phyloP scores from a whole-genome alignment of 2,888 invertebrate genomes.

The Lasioglossum marginatum region DNA sequence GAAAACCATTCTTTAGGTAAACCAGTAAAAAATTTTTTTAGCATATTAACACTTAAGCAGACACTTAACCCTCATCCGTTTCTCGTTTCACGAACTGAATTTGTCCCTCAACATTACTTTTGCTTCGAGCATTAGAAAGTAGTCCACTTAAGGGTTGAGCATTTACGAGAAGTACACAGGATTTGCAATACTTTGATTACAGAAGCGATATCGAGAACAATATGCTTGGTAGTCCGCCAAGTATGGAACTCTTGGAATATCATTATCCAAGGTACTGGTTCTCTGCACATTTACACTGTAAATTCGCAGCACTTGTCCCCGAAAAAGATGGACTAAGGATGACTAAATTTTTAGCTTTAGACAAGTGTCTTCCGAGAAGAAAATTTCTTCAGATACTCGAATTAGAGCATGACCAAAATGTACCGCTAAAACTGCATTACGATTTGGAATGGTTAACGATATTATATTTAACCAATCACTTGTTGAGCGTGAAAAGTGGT shows the following conservation, averaged over 20 bases:
- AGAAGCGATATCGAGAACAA: conserved; percentile 93
- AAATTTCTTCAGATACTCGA: conserved; percentile 95
- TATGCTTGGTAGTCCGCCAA: conserved; percentile 94
- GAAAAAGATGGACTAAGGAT: conserved; percentile 84
- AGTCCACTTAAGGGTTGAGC: not conserved
- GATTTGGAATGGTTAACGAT: conserved; percentile 98
- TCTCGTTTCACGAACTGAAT: not conserved
- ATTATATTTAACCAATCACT: conserved; percentile 94
- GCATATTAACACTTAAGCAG: not conserved
- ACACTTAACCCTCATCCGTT: not conserved
- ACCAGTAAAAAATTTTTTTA: not conserved
- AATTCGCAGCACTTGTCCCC: conserved; percentile 95
- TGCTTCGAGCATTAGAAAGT: not conserved
- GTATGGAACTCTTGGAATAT: conserved; percentile 91
- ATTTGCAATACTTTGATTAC: conserved; percentile 75
- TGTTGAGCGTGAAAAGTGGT: conserved; percentile 90
- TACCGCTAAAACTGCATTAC: conserved; percentile 87
- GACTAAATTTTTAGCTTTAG: conserved; percentile 97
- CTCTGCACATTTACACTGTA: conserved; percentile 98
- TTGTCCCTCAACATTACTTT: not conserved
- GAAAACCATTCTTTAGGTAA: conserved; percentile 93
- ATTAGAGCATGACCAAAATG: conserved; percentile 86
- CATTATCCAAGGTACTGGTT: conserved; percentile 98
- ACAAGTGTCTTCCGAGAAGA: conserved; percentile 96
- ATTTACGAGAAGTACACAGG: not conserved